These are phyloP conservation scores for human (Homo sapiens) DNA, from an alignment of 2,113 vertebrate genomes.

Conservation along the genomic window DNA sequence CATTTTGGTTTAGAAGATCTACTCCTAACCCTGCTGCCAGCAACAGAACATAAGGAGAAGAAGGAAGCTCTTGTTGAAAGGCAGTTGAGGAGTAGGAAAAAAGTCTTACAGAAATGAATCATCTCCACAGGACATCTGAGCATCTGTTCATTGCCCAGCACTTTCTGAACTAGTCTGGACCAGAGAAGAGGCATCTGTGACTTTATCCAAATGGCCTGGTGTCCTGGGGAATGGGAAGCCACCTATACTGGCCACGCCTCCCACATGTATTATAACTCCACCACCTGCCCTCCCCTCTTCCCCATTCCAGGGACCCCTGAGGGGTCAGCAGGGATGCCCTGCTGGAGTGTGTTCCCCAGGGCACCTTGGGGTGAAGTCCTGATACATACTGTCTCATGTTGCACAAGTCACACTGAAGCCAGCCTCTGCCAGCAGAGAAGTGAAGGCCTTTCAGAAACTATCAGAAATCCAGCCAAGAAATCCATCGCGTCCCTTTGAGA, in stretches of 20 bases:
- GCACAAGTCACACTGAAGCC: background rate
- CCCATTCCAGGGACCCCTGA: no score
- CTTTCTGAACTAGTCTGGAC: background rate
- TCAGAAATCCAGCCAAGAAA: conserved; percentile 52
- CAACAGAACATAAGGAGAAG: background rate
- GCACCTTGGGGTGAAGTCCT: background rate
- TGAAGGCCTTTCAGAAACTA: conserved; percentile 18
- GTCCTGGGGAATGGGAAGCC: background rate
- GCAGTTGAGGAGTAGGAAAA: background rate
- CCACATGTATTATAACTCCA: background rate
- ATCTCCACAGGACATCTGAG: background rate
- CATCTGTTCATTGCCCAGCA: background rate
- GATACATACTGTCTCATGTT: background rate
- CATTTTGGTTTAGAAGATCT: background rate
- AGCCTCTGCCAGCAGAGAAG: background rate
- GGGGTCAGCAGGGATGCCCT: background rate
- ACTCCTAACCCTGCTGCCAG: background rate
- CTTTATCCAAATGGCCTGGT: background rate
- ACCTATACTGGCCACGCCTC: background rate
- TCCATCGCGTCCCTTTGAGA: conserved; percentile 22
- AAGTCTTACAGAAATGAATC: background rate
- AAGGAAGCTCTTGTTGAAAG: background rate
- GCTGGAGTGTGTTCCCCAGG: background rate
- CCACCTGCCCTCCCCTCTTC: rapidly evolving
- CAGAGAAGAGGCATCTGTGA: background rate